phyloP scores from a whole-genome alignment of 2,888 invertebrate species.

The Synergus itoensis region DNA sequence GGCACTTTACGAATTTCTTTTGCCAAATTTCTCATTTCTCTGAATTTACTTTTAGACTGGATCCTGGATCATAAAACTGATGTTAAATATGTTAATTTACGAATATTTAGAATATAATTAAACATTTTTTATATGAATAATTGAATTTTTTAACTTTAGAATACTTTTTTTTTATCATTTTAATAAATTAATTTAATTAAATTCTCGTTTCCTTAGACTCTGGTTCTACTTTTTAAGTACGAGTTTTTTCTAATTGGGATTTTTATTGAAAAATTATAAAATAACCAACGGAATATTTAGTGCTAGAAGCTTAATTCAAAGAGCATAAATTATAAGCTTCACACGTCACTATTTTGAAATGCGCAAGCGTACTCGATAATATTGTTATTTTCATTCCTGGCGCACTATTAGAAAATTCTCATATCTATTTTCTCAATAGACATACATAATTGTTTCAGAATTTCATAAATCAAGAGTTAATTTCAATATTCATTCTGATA shows the following conservation, averaged over 20 bases:
- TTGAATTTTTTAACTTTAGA: too few species aligned
- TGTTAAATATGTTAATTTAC: not conserved
- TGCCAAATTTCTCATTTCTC: not conserved
- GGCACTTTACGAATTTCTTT: not conserved
- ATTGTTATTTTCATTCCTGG: conserved; percentile 48
- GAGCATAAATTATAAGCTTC: not conserved
- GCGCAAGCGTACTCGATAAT: conserved; percentile 30
- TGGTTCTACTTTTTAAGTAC: not conserved
- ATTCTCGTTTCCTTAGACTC: not conserved
- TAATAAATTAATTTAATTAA: not conserved
- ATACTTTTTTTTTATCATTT: too few species aligned
- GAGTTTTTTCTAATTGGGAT: not conserved
- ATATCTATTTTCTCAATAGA: not conserved
- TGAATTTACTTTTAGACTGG: not conserved
- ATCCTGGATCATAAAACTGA: not conserved
- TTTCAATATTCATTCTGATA: not conserved
- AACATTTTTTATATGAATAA: too few species aligned
- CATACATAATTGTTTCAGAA: not conserved
- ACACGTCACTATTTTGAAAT: not conserved
- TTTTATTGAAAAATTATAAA: not conserved
- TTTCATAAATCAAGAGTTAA: not conserved
- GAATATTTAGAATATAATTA: not conserved
- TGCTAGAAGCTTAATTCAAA: not conserved
- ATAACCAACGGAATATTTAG: not conserved
- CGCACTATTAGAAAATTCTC: conserved; percentile 1